phyloP scores from a whole-genome alignment of 2,113 vertebrate genomes.

The Stigmatopora nigra region DNA sequence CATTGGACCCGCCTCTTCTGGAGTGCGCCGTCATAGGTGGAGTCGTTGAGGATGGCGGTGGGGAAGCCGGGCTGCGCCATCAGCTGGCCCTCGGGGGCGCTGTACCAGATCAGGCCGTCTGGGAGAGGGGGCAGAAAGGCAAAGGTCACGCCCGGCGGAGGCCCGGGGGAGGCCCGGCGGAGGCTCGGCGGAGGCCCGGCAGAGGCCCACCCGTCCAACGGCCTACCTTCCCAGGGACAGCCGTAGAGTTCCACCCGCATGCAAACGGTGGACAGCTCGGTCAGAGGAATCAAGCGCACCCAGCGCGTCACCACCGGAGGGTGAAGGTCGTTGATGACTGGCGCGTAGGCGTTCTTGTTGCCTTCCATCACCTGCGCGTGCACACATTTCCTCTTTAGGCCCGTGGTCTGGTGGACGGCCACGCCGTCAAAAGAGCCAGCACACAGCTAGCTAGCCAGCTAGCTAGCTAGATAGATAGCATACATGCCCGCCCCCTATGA shows the following conservation, averaged over 20 bases:
- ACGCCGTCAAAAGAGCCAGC: no score
- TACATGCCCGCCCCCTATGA: not conserved
- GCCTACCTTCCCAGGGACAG: conserved; percentile 80
- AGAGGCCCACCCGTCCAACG: no score
- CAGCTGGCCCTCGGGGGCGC: conserved; percentile 78
- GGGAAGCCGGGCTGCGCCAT: conserved; percentile 73
- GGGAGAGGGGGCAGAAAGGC: not conserved
- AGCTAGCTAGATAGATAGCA: not conserved
- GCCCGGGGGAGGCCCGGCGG: no score
- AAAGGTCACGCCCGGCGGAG: not conserved
- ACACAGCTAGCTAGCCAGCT: no score
- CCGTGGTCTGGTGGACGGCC: no score
- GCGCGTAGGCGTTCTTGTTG: conserved; percentile 75
- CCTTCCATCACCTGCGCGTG: conserved; percentile 74
- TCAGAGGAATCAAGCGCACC: conserved; percentile 79
- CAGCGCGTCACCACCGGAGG: conserved; percentile 80
- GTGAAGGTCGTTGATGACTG: conserved; percentile 78
- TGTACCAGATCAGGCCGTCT: conserved; percentile 85
- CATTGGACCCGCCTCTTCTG: conserved; percentile 66
- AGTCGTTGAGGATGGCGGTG: conserved; percentile 80
- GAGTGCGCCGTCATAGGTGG: conserved; percentile 79
- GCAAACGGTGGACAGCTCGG: conserved; percentile 74
- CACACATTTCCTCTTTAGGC: not conserved
- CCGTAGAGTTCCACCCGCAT: conserved; percentile 91
- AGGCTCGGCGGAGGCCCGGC: no score